Conservation (phyloP, 2,888 invertebrate genomes). For the Drosophila neonasuta region DNA sequence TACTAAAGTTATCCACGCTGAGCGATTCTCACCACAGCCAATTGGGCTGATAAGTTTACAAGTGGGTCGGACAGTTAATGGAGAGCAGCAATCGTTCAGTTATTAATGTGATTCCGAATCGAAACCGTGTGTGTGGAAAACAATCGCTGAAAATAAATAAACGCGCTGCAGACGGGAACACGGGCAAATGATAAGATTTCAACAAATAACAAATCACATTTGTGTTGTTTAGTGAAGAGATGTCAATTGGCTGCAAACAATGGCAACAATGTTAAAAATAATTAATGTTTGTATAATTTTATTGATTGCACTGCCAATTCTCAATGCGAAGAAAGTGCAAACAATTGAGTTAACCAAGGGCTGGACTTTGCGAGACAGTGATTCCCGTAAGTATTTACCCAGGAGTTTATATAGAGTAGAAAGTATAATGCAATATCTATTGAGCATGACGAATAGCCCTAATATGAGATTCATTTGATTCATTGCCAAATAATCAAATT, state of each 20-base stretch:
- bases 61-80: constrained; percentile 35
- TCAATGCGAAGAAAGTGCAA: constrained; percentile 55
- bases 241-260: constrained; percentile 24
- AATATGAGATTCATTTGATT: constrained; percentile 38
- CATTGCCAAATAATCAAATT: constrained; percentile 37
- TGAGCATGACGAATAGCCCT: constrained; percentile 4
- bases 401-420: background rate
- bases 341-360: constrained; percentile 65
- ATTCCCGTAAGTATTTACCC: constrained; percentile 64
- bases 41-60: constrained; percentile 44
- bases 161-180: background rate
- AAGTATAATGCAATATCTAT: background rate
- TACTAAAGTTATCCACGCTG: constrained; percentile 7
- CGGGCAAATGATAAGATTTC: constrained; percentile 44
- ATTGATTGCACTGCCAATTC: constrained; percentile 1
- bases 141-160: constrained; percentile 3
- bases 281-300: constrained; percentile 17
- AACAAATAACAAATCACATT: constrained; percentile 21
- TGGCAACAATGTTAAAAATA: constrained; percentile 37
- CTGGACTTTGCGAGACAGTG: constrained; percentile 73
- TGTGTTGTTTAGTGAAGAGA: constrained; percentile 7
- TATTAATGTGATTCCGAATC: constrained; percentile 45
- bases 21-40: constrained; percentile 50
- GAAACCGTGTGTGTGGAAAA: constrained; percentile 31
- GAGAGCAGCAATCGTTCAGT: constrained; percentile 48